These are phyloP conservation scores for Nibea coibor DNA, from an alignment of 2,113 vertebrate genomes.

Conservation along the genomic window DNA sequence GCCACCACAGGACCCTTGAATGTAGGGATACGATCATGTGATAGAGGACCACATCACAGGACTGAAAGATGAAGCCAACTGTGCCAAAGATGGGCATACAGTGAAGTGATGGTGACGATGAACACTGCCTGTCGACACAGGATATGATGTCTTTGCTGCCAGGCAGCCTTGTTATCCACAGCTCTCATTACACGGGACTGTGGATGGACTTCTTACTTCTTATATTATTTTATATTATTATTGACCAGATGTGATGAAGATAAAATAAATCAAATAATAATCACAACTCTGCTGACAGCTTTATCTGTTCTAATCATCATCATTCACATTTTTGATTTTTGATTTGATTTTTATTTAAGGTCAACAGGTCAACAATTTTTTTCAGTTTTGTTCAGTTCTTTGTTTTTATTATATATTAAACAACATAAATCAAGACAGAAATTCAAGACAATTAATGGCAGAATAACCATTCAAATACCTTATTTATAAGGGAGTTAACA, in stretches of 20 bases:
- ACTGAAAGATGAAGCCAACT: background rate
- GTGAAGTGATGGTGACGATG: background rate
- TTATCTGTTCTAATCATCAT: conserved; percentile 1
- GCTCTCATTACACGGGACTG: background rate
- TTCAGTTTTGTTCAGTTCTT: no score
- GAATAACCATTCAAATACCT: no score
- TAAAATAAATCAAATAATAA: conserved; percentile 35
- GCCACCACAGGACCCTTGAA: background rate
- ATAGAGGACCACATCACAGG: background rate
- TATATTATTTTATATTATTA: conserved; percentile 55
- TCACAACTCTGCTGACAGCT: background rate
- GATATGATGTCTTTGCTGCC: conserved; percentile 51
- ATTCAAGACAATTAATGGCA: no score
- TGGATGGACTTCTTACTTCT: conserved; percentile 37
- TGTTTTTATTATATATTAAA: no score
- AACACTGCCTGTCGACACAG: conserved; percentile 2
- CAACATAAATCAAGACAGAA: no score
- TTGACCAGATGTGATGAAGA: conserved; percentile 20
- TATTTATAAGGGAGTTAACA: no score
- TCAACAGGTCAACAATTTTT: no score
- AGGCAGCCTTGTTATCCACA: conserved; percentile 48
- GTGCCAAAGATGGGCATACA: conserved; percentile 17
- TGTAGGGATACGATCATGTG: background rate
- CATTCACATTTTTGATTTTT: no score
- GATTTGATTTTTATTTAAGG: no score